Conservation (phyloP, 2,797 vertebrate genomes). For the Cephalopachus bancanus region DNA sequence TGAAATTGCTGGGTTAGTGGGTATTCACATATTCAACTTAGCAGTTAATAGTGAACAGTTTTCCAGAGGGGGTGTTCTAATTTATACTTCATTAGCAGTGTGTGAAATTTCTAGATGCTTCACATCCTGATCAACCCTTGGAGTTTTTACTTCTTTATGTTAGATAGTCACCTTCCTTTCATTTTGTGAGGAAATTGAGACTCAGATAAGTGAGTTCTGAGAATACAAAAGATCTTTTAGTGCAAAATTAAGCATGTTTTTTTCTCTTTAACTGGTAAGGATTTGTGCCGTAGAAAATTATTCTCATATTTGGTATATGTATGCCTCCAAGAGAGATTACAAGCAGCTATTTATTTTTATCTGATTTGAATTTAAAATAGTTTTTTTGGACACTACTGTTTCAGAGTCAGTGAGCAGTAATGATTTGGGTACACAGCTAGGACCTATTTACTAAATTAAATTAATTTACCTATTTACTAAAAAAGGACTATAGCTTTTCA, state of each 20-base stretch:
- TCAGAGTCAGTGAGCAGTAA: not conserved
- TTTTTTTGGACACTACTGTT: not conserved
- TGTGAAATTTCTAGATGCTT: not conserved
- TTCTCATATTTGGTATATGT: not conserved
- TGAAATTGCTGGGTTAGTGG: not conserved
- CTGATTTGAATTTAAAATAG: not conserved
- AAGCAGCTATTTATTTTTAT: not conserved
- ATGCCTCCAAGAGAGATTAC: not conserved
- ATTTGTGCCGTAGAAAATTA: not conserved
- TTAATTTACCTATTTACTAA: not conserved
- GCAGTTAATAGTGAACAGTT: not conserved
- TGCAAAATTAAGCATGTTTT: not conserved
- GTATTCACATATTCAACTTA: not conserved
- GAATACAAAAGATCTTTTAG: not conserved
- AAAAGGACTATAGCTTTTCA: not conserved
- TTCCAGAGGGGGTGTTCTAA: not conserved
- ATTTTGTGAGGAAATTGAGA: not conserved
- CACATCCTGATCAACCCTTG: not conserved
- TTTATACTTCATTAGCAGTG: not conserved
- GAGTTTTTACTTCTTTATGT: not conserved
- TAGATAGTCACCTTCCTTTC: not conserved
- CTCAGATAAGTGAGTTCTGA: constrained; percentile 7
- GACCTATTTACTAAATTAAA: not conserved
- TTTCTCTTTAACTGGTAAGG: not conserved
- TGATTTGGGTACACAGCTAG: constrained; percentile 9